phyloP scores from a whole-genome alignment of 2,113 vertebrate species.

The Coptodon rendalli region DNA sequence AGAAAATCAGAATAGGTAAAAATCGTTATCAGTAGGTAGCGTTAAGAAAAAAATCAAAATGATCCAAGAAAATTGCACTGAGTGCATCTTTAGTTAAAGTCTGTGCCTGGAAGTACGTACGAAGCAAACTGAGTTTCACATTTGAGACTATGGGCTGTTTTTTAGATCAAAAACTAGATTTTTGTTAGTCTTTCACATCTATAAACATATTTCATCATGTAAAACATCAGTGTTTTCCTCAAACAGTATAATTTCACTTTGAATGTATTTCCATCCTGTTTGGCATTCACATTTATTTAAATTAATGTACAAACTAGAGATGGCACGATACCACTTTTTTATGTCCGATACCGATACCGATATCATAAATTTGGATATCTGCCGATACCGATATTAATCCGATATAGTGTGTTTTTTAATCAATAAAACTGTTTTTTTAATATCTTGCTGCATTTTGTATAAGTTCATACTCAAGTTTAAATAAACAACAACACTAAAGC shows the following conservation, averaged over 20 bases:
- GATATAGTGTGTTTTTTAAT: no score
- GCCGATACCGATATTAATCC: no score
- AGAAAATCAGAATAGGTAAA: background rate
- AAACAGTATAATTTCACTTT: background rate
- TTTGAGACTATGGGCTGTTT: background rate
- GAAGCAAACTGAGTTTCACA: background rate
- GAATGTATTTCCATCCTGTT: background rate
- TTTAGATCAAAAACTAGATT: background rate
- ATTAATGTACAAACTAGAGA: background rate
- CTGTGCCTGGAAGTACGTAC: background rate
- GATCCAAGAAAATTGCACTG: background rate
- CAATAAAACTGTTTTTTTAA: no score
- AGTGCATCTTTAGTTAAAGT: background rate
- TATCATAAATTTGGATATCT: no score
- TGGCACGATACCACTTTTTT: no score
- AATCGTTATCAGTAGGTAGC: background rate
- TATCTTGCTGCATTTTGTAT: no score
- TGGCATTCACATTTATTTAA: background rate
- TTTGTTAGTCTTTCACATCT: background rate
- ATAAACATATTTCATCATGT: background rate
- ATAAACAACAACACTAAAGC: no score
- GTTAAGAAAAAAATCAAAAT: background rate
- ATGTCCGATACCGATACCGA: no score
- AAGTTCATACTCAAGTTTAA: no score
- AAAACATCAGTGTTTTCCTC: background rate